Base-by-base conservation (phyloP, 2,113 vertebrate genomes). In the Petroica traversi region DNA sequence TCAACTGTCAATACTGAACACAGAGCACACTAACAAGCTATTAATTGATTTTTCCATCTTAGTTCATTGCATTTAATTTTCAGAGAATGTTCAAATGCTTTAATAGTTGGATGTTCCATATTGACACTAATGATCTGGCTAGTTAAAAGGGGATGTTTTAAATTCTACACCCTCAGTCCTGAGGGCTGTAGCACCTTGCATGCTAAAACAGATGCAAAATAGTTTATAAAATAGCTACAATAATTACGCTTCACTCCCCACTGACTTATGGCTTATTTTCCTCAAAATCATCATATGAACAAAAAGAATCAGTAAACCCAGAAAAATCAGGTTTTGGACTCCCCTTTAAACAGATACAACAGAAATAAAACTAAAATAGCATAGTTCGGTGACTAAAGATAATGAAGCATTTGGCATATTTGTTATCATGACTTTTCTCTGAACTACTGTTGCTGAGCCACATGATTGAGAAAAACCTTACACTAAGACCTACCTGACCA, bases 401-500 rank as follows among this genome's bases (percentile, higher is more conserved):
- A 43, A 54, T 5, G 4, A 59, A 58, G 49, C 4, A 5, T 59
- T 11, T 49, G 71, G 38, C 25, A 15, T 15, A 19, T 11, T 74
- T 0, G 0, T 64, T 61, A 72, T 2, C 31, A 18, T 8, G 40
- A 34, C 11, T 38, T 31, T 73, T 61, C 51, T 48, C 83, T 62
- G 55, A 52, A 49, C 31, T 43, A 6, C 11, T 90, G 77, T 41
- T 46, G 63, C 43, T 6, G 57, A 90, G 45, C 63, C 43, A 55
- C 31, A 36, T 18, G 31, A n/a, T 6, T 33, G n/a, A 76, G 74
- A 79, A 74, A 41, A 67, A 34, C 34, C 46, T 26, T 46, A 24
- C 38, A 8, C 28, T 13, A 38, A 41, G 46, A 89, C 98, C 36
- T 96, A 99, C 99, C 98, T 99, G 99, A 78, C 99, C 99, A 85